Evolutionary conservation across 2,888 invertebrate genomes (phyloP), one percentile per base, ranked within the genome.

Genomic region (Amphipyra berbera): DNA sequence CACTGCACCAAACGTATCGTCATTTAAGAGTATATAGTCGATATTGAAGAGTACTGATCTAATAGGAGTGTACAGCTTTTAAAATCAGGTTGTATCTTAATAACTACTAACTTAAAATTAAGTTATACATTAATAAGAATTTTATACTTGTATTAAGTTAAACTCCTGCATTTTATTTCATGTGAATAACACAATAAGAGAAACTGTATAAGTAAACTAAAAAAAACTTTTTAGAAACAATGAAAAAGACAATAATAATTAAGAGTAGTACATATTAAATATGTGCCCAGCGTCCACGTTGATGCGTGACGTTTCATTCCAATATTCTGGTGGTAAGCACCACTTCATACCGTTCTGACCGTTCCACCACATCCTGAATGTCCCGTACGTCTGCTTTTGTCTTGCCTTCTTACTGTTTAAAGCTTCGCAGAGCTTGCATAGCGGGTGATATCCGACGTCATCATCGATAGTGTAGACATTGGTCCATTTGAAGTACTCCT

Each of bases 321-420:
- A 87, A 55, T 79, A 85, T 3, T 74, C 79, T 0, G 57, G 13
- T 0, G 86, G 58, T 0, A 87, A 62, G 60, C 91, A 90, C 85
- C 84, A 86, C 45, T 86, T 86, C 83, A 88, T 83, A 0, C 86
- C 86, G 7, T 76, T 66, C 1, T 66, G 65, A 0, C 84, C 81
- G 37, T 90, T 90, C 91, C 90, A 90, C 91, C 90, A 91, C 0
- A 72, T 5, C 21, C 90, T 82, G 27, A 91, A 90, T 2, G 83
- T 55, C 38, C 81, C 73, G 37, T 82, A 84, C 0, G 74, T 80
- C 0, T 80, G 81, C 0, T 69, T 73, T 0, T 46, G 10, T 1
- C 33, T 50, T 0, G 35, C 61, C n/a, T 37, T 73, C 0, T 73
- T 57, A 3, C 68, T 80, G 54, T 90, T 78, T 12, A 91, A 37